Evolutionary conservation across 2,797 vertebrate species (phyloP).

Genomic region (Erpetoichthys calabaricus): DNA sequence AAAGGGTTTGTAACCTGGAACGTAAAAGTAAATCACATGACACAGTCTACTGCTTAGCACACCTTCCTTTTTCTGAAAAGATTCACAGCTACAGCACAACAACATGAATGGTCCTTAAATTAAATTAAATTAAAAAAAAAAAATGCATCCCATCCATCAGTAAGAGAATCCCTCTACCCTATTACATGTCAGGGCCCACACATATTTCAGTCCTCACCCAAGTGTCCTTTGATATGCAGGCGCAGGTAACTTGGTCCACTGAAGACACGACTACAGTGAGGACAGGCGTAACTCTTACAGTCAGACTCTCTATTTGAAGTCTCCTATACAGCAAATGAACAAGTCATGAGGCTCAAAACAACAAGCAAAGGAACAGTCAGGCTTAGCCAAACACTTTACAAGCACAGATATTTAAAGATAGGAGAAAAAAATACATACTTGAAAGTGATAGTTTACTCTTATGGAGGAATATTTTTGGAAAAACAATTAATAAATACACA

Average conservation of each 20-base stretch:
- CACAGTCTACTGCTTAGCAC: background rate
- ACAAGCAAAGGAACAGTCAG: too few relatives aligned
- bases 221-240: constrained; percentile 72
- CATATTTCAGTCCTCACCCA: constrained; percentile 44
- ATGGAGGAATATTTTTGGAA: too few relatives aligned
- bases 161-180: background rate
- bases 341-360: too few relatives aligned
- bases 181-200: background rate
- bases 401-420: too few relatives aligned
- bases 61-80: background rate
- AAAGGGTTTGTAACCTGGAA: constrained; percentile 75
- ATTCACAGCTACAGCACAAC: background rate
- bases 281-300: constrained; percentile 56
- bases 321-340: too few relatives aligned
- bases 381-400: too few relatives aligned
- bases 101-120: background rate
- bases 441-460: too few relatives aligned
- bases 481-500: too few relatives aligned
- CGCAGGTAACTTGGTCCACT: constrained; percentile 65
- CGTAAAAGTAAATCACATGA: background rate
- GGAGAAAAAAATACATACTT: too few relatives aligned
- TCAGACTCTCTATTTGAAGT: constrained; percentile 29
- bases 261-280: constrained; percentile 77
- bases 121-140: background rate
- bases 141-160: background rate